Conservation (phyloP, 2,113 vertebrate genomes). For the Cebus imitator region DNA sequence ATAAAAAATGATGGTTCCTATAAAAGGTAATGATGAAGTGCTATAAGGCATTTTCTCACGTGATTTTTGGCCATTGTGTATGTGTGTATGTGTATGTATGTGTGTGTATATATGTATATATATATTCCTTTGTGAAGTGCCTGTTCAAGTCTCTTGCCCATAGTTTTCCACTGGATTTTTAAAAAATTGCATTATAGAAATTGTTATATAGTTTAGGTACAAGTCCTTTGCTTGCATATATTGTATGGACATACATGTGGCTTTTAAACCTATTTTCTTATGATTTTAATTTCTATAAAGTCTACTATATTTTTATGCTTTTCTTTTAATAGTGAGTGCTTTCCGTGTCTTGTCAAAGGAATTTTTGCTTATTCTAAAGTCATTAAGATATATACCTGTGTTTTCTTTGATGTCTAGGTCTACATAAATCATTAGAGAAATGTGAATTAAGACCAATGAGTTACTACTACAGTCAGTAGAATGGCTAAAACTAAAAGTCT, state of each 20-base stretch:
- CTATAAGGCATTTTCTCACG: neutral
- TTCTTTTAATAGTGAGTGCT: neutral
- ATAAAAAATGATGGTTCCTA: neutral
- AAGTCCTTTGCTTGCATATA: neutral
- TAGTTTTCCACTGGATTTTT: neutral
- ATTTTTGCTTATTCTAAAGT: neutral
- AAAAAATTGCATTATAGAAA: neutral
- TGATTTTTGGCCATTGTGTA: neutral
- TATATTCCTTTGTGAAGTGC: neutral
- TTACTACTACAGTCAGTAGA: neutral
- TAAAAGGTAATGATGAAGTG: neutral
- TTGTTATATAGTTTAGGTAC: neutral
- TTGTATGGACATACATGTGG: neutral
- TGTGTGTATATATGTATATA: fast-evolving
- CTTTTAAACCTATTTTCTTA: constrained; percentile 20
- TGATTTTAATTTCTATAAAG: constrained; percentile 5
- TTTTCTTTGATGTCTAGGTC: neutral
- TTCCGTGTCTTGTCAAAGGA: neutral
- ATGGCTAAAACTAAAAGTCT: neutral
- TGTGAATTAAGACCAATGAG: neutral
- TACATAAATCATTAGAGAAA: neutral
- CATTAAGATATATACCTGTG: neutral
- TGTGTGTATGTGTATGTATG: too few species aligned
- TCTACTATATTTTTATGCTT: neutral
- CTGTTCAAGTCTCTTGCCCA: neutral